Evolutionary conservation across 2,797 vertebrate species (phyloP), one percentile per base, ranked within the genome.

Genomic region (Discoglossus pictus): DNA sequence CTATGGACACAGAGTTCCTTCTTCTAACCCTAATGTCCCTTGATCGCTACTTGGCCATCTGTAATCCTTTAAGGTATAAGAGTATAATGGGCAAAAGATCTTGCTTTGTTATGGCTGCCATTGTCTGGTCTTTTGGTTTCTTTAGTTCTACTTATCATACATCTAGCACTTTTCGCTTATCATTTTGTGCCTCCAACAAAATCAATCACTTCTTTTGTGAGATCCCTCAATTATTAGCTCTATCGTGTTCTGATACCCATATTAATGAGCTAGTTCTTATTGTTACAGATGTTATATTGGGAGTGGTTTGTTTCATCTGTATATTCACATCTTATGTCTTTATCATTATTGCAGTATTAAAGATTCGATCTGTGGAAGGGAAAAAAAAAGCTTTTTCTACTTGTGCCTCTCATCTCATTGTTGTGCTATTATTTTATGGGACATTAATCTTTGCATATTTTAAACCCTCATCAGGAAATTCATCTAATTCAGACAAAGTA

Each of bases 371-470:
- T 1, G 15, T 20, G 47, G 43, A 55, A 39, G 63, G 63, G 2
- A 65, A 65, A 55, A 65, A 47, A 34, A 65, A 65, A 54, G 63
- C 63, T 2, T 65, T 65, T 18, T 65, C 63, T 10, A 65, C 63
- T 1, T 65, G 63, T 65, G 63, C 40, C 17, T 56, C 63, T 11
- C 63, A 65, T 11, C 44, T 65, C 10, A 47, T 42, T 7, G 62
- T 65, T 36, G 62, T 65, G 18, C 8, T 65, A 1, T 65, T 65
- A 65, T 65, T 65, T 55, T 65, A 65, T 65, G 51, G 62, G 3
- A 65, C 62, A 55, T 47, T 65, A 24, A 65, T 65, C 34, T 65
- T 65, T 65, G 62, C 62, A 7, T 65, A 65, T 15, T 65, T 65
- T 21, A 65, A 51, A 27, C 62, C 62, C 7, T 65, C 62, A 25